Conservation (phyloP, 2,888 invertebrate genomes). For the Melieria omissa region DNA sequence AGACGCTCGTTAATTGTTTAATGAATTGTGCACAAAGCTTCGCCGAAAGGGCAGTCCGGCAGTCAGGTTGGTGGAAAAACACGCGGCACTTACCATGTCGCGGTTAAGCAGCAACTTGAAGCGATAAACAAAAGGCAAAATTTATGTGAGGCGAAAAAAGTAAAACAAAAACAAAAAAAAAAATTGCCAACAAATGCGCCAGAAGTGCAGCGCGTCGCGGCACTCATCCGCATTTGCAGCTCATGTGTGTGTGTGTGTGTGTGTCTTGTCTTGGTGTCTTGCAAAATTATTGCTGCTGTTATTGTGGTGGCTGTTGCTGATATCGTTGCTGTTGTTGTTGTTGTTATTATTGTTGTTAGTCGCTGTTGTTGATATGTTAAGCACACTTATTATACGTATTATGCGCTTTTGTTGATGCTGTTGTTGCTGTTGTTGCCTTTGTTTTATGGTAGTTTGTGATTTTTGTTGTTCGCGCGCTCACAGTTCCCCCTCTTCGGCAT, state of each 20-base stretch:
- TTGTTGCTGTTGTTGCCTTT: slow-evolving; percentile 7
- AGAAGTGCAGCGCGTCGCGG: not conserved
- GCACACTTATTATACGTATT: no score
- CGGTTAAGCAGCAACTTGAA: not conserved
- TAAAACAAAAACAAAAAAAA: not conserved
- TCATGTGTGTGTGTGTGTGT: not conserved
- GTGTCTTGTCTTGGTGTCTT: not conserved
- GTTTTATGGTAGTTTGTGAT: slow-evolving; percentile 11
- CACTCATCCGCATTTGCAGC: not conserved
- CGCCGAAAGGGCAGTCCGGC: no score
- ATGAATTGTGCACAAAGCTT: no score
- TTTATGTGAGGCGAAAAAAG: not conserved
- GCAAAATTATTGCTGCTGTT: slow-evolving; percentile 5
- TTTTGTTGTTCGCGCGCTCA: not conserved
- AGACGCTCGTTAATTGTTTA: no score
- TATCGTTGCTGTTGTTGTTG: not conserved
- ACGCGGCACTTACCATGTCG: not conserved
- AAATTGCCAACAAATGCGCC: not conserved
- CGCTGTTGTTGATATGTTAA: no score
- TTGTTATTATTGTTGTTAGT: no score
- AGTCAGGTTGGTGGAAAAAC: no score
- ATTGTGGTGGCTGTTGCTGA: slow-evolving; percentile 24
- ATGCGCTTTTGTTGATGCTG: no score
- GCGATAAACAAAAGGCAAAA: not conserved
- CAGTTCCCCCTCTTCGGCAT: no score